Evolutionary conservation across 1,140 invertebrate genomes (phyloP), one percentile per base, ranked within the genome.

Genomic region (Diabrotica undecimpunctata): DNA sequence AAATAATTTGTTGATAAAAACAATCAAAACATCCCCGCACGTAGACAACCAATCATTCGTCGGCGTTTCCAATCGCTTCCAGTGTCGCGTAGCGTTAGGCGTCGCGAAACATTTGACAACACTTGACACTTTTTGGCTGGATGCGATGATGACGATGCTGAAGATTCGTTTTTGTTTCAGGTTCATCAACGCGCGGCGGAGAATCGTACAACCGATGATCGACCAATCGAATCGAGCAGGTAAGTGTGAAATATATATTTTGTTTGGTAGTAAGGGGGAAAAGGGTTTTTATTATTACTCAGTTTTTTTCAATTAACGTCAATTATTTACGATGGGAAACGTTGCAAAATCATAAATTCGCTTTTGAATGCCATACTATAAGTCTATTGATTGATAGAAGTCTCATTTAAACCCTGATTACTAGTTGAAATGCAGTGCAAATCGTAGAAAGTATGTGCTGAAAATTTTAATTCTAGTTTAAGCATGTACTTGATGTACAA

Each of bases 141-240:
- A 9, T 41, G 5, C 38, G 8, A 39, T 39, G 25, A 39, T 14
- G 57, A 13, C 11, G n/a, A 12, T 25, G 37, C 37, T 59, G n/a
- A 59, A 10, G 57, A 12, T 39, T 12, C 37, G 10, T 69, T 64
- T 77, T 75, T 85, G 77, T 89, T 89, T 65, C 87, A 93, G 96
- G 96, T 98, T 98, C 81, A 98, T 98, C 81, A 98, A 98, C 82
- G 96, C 96, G 77, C 88, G 96, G 83, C 90, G 96, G 83, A 90
- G 96, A 86, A 98, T 98, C 84, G 92, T 98, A 70, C 96, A 96
- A 79, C 94, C 94, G 60, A 95, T 96, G 93, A 95, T 96, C 77
- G 96, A 96, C 86, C 95, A 93, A 86, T 97, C 94, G 79, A 98
- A 98, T 88, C 88, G 96, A 89, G 95, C 95, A 86, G 95, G 95